These are phyloP conservation scores for Nylanderia fulva DNA, from an alignment of 1,140 invertebrate species.

Conservation along the genomic window DNA sequence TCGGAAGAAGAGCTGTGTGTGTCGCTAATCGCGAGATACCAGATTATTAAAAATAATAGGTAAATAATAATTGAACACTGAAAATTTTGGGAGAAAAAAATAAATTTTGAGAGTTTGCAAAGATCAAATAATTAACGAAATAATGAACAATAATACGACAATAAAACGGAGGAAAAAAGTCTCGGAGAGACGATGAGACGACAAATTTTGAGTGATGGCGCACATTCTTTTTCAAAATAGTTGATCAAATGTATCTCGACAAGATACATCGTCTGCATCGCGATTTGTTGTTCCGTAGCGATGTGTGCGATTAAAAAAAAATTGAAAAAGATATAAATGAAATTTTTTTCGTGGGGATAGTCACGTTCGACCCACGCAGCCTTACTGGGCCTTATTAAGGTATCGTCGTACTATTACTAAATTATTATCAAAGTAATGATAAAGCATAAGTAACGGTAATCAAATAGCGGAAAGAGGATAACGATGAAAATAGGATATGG, in stretches of 20 bases:
- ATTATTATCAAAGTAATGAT: constrained; percentile 79
- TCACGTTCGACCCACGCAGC: constrained; percentile 83
- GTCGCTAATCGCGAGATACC: background rate
- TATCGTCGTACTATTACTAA: constrained; percentile 85
- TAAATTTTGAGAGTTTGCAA: background rate
- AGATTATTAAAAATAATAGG: constrained; percentile 22
- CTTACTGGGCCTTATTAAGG: constrained; percentile 86
- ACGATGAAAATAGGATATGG: constrained; percentile 22
- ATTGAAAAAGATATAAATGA: constrained; percentile 42
- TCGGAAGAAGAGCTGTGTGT: background rate
- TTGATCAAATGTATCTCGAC: constrained; percentile 1
- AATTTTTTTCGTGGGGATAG: constrained; percentile 83
- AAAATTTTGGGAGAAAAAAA: background rate
- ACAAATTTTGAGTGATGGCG: constrained; percentile 19
- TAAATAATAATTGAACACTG: background rate
- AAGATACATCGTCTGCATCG: background rate
- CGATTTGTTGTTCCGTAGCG: constrained; percentile 21
- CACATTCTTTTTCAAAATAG: background rate
- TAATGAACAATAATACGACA: constrained; percentile 71
- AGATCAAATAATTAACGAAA: background rate
- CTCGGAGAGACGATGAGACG: constrained; percentile 1
- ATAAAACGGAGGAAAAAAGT: constrained; percentile 61
- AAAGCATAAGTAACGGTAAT: constrained; percentile 75
- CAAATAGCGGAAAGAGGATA: constrained; percentile 36
- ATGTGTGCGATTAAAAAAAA: constrained; percentile 35